phyloP scores from a whole-genome alignment of 2,797 vertebrate species.

The Lepidocolaptes lacrymiger region DNA sequence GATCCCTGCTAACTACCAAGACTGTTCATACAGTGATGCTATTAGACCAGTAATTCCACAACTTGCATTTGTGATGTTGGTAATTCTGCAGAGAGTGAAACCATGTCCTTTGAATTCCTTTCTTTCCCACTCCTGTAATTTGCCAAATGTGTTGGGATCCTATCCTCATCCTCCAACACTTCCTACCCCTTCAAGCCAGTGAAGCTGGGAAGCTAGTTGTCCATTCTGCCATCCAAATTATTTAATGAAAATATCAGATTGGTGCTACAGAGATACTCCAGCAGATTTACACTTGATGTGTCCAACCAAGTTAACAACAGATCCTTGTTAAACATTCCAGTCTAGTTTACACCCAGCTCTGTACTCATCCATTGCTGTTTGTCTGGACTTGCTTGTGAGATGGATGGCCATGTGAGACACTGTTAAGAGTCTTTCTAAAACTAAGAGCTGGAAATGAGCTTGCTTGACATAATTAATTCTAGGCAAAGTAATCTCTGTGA shows the following conservation, averaged over 20 bases:
- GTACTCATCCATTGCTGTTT: neutral
- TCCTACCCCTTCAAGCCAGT: neutral
- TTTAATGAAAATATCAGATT: neutral
- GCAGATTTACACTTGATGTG: neutral
- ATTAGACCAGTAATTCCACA: neutral
- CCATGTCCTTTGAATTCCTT: neutral
- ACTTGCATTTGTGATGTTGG: neutral
- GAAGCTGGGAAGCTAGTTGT: neutral
- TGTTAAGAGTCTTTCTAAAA: neutral
- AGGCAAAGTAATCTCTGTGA: neutral
- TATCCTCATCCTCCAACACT: neutral
- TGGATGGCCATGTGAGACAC: neutral
- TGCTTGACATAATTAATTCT: neutral
- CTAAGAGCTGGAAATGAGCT: neutral
- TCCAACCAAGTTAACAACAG: neutral
- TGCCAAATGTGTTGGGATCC: neutral
- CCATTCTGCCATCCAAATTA: neutral
- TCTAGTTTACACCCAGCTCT: neutral
- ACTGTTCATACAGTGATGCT: neutral
- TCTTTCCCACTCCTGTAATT: neutral
- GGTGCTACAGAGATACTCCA: neutral
- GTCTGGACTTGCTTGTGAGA: neutral
- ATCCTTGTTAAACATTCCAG: neutral
- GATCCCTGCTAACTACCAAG: neutral
- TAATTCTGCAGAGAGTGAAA: neutral